These are phyloP conservation scores for Gallinago stenura DNA, from an alignment of 2,797 vertebrate genomes.

Conservation along the genomic window DNA sequence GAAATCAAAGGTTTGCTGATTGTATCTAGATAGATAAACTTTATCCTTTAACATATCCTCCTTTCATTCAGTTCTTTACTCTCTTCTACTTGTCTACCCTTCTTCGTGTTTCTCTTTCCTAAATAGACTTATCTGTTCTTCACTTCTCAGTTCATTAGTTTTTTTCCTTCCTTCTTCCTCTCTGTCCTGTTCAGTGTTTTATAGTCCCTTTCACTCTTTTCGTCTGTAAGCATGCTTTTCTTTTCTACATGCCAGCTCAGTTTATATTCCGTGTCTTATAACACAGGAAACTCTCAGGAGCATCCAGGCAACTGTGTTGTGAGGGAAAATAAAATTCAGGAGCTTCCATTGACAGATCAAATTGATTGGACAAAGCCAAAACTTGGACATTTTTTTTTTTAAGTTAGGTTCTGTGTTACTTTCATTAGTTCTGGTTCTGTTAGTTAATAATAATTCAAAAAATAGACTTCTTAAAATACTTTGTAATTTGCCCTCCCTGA, in stretches of 20 bases:
- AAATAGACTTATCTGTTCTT: background rate
- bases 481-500: background rate
- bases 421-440: background rate
- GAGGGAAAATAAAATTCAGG: background rate
- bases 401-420: background rate
- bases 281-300: background rate
- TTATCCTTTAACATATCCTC: conserved; percentile 63
- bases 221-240: background rate
- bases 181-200: background rate
- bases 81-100: background rate
- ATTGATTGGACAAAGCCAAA: background rate
- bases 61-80: conserved; percentile 51
- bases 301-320: background rate
- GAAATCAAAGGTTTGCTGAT: conserved; percentile 58
- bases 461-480: background rate
- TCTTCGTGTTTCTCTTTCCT: background rate
- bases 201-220: background rate
- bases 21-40: conserved; percentile 44
- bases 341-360: background rate
- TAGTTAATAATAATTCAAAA: background rate
- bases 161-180: background rate
- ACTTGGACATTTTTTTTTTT: background rate
- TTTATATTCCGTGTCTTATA: background rate
- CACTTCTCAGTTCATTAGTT: background rate
- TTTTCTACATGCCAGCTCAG: background rate